These are phyloP conservation scores for Dolichotis patagonum DNA, from an alignment of 2,113 vertebrate species.

Conservation along the genomic window DNA sequence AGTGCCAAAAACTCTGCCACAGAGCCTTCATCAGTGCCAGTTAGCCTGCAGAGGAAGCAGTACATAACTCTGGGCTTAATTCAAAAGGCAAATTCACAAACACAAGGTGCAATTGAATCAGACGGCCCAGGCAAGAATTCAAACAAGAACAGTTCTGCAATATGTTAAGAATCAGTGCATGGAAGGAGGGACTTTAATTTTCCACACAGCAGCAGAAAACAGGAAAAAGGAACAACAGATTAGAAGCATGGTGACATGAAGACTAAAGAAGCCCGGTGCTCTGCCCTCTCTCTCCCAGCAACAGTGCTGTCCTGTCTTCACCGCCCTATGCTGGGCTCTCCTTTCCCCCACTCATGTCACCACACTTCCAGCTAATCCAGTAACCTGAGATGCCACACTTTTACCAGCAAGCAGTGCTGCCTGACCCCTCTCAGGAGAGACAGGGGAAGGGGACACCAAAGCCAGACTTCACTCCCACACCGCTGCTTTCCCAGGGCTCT, in stretches of 20 bases:
- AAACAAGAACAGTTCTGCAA: background rate
- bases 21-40: background rate
- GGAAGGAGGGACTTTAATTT: background rate
- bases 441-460: background rate
- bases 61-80: background rate
- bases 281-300: background rate
- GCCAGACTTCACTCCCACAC: rapidly evolving
- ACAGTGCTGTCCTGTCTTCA: background rate
- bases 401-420: background rate
- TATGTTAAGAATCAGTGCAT: background rate
- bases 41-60: background rate
- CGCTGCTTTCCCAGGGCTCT: background rate
- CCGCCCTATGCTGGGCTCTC: background rate
- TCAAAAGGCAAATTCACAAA: background rate
- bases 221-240: background rate
- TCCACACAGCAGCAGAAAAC: background rate
- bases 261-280: background rate
- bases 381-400: background rate
- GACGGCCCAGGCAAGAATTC: too few species aligned
- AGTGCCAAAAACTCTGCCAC: background rate
- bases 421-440: background rate
- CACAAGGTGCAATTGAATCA: background rate
- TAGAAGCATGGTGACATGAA: background rate
- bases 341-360: background rate
- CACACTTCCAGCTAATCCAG: background rate